These are phyloP conservation scores for Sminthurides aquaticus DNA, from an alignment of 2,888 invertebrate species.

Conservation along the genomic window DNA sequence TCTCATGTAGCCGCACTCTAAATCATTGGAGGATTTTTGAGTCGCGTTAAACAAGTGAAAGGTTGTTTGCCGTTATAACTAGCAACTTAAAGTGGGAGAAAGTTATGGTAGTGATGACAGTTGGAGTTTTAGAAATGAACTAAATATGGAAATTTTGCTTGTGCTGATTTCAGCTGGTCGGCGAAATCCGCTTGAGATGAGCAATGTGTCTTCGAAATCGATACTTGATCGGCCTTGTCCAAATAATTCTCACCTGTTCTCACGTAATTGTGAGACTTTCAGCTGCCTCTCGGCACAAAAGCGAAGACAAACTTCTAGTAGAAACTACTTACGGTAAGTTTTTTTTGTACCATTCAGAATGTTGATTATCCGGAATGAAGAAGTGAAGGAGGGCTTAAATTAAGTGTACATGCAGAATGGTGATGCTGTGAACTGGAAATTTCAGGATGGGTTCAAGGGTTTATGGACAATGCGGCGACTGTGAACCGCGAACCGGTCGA, in stretches of 20 bases:
- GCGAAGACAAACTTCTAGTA: constrained; percentile 65
- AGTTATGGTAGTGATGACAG: no score
- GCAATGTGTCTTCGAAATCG: constrained; percentile 44
- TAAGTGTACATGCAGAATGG: background rate
- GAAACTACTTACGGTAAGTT: constrained; percentile 62
- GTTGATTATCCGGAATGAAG: background rate
- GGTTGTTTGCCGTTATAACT: no score
- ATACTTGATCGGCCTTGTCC: constrained; percentile 44
- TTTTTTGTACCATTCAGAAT: background rate
- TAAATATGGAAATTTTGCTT: no score
- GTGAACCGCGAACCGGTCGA: constrained; percentile 60
- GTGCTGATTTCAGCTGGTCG: constrained; percentile 42
- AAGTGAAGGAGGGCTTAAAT: constrained; percentile 54
- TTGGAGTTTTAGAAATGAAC: no score
- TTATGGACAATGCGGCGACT: constrained; percentile 64
- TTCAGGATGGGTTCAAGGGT: constrained; percentile 59
- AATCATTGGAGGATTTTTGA: no score
- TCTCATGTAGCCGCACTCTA: no score
- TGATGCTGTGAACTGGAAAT: background rate
- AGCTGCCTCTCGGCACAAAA: constrained; percentile 44
- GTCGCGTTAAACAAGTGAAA: no score
- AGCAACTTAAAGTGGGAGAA: no score
- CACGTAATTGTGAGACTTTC: constrained; percentile 42
- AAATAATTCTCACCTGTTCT: constrained; percentile 44
- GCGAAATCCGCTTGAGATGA: constrained; percentile 44